Base-by-base conservation (phyloP, 2,797 vertebrate species). In the Coluber constrictor region DNA sequence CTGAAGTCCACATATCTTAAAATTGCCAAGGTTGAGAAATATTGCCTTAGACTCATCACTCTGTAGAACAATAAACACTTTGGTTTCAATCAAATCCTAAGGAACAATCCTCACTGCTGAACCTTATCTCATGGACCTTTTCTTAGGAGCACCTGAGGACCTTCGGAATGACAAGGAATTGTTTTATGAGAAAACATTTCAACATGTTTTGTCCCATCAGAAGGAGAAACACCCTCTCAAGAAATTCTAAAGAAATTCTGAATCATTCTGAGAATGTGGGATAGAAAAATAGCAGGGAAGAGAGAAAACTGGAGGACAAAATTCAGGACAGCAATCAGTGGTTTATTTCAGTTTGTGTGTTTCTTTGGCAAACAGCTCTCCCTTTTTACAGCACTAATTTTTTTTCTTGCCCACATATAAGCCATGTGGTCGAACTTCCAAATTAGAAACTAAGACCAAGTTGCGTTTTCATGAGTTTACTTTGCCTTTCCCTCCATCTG, bases 401-500 rank as follows among this genome's bases (percentile, higher is more conserved):
- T 18, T 29, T 15, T 29, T 20, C 74, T 11, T 1, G 9, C 5
- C 55, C 66, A n/a, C 6, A 3, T 18, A 15, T 11, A 10, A 54
- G 29, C 57, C 23, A 15, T 25, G n/a, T 1, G 20, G 56, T 87
- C 55, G 29, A 32, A 0, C 0, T 0, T 1, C 3, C 0, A 51
- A 60, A 83, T 83, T 83, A 47, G 74, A 83, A 47, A 83, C 9
- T 27, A 59, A 60, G n/a, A 87, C 29, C 32, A 47, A 47, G 90
- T 20, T 88, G 94, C 51, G 43, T 89, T 94, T 59, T 57, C 8
- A 66, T 3, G 18, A 87, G 88, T 0, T 92, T 90, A 43, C 66
- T 92, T 86, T 25, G 43, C 89, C n/a, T 90, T 20, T 1, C 37
- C 59, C 90, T 95, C 94, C 96, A 96, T 94, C 95, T 95, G 95